Evolutionary conservation across 2,888 invertebrate genomes (phyloP).

Genomic region (Monochamus alternatus): DNA sequence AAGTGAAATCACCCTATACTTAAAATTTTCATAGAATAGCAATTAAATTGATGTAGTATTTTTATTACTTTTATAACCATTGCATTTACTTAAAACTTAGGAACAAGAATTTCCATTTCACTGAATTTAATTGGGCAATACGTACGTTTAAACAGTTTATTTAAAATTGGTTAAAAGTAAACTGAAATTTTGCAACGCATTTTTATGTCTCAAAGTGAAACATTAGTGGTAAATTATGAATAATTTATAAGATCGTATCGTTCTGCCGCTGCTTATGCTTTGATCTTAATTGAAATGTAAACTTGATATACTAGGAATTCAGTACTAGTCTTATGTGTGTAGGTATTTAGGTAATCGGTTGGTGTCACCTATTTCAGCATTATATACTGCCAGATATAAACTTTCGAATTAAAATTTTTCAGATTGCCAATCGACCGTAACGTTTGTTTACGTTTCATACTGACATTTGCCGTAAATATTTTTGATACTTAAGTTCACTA

Average conservation of each 20-base stretch:
- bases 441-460: conserved; percentile 5
- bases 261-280: conserved; percentile 18
- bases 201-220: conserved; percentile 1
- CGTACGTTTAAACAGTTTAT: background rate
- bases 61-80: too few species aligned
- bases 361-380: background rate
- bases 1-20: too few species aligned
- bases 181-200: conserved; percentile 3
- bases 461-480: conserved; percentile 8
- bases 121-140: background rate
- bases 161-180: conserved; percentile 2
- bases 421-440: conserved; percentile 10
- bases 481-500: background rate
- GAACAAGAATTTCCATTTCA: too few species aligned
- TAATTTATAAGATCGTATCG: conserved; percentile 32
- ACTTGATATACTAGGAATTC: conserved; percentile 25
- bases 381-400: conserved; percentile 1
- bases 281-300: conserved; percentile 35
- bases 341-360: conserved; percentile 22
- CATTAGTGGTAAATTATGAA: conserved; percentile 22
- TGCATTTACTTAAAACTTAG: too few species aligned
- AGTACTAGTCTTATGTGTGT: conserved; percentile 11
- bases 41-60: too few species aligned
- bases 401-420: conserved; percentile 7
- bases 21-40: too few species aligned